These are phyloP conservation scores for Coracias cyanogaster DNA, from an alignment of 2,797 vertebrate genomes.

Conservation along the genomic window DNA sequence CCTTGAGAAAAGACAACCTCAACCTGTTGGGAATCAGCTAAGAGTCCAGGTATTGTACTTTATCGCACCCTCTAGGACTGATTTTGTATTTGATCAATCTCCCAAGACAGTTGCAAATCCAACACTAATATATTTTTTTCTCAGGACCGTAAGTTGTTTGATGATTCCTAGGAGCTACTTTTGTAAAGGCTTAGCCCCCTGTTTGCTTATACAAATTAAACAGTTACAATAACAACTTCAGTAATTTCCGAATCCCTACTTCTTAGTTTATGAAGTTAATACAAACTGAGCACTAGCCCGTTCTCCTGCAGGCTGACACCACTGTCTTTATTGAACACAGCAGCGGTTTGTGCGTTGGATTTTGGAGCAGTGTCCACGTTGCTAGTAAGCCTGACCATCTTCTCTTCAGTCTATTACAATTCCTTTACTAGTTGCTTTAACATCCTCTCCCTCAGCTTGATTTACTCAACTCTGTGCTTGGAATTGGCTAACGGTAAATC, in stretches of 20 bases:
- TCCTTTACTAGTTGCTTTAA: background rate
- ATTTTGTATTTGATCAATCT: constrained; percentile 15
- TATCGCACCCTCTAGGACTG: background rate
- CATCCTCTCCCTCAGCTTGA: background rate
- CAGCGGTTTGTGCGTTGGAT: background rate
- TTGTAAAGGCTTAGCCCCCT: background rate
- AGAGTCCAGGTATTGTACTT: background rate
- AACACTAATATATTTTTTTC: background rate
- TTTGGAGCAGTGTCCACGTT: background rate
- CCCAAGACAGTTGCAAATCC: constrained; percentile 27
- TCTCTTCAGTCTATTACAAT: background rate
- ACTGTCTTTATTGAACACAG: background rate
- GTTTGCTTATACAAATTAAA: constrained; percentile 14
- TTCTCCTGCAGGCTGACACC: background rate
- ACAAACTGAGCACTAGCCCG: background rate
- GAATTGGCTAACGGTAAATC: background rate
- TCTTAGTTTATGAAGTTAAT: background rate
- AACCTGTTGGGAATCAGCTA: background rate
- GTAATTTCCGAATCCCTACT: constrained; percentile 9
- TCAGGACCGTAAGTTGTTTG: background rate
- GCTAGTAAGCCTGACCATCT: background rate
- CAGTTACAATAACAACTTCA: background rate
- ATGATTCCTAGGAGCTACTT: background rate
- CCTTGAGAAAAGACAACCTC: background rate
- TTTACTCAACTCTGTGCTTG: background rate